Evolutionary conservation across 2,888 invertebrate genomes (phyloP), one percentile per base, ranked within the genome.

Genomic region (Stenodema calcarata): DNA sequence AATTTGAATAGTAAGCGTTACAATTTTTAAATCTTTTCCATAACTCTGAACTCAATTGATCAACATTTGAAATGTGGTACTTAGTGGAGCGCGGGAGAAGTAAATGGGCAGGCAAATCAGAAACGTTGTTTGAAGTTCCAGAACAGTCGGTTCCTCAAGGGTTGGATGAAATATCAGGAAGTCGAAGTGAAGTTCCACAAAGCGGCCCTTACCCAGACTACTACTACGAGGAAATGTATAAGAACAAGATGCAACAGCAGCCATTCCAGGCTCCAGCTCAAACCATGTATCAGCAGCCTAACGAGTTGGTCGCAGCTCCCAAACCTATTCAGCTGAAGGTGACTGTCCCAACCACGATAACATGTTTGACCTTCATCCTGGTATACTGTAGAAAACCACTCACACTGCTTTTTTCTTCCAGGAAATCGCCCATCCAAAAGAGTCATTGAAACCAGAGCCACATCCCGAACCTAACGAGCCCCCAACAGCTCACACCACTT

Each of bases 191-290:
- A 18, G 18, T 86, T 30, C 88, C 83, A 6, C 87, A 27, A n/a
- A 86, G 80, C 47, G 73, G 69, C 11, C 88, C 87, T 42, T 85
- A 84, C 41, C 84, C 86, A 23, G 89, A 88, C 70, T 88, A 89
- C 62, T 89, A 89, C 80, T 88, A 89, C 50, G 89, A 89, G 50
- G 88, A 89, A 87, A 86, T 62, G 78, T 86, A 86, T 41, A 86
- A 86, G 41, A 86, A 86, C 86, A 76, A 78, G 44, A 27, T 79
- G 62, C 73, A 42, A n/a, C 54, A 78, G 62, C 73, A 62, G 23
- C 30, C 30, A 7, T 62, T 78, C 11, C 76, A 23, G 14, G 42
- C 35, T 11, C n/a, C 35, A 0, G 30, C 78, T 84, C 75, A 41
- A 27, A 62, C 18, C 11, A 16, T 41, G 23, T 78, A 86, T 28